Conservation (phyloP, 2,888 invertebrate genomes). For the Tiliacea citrago region DNA sequence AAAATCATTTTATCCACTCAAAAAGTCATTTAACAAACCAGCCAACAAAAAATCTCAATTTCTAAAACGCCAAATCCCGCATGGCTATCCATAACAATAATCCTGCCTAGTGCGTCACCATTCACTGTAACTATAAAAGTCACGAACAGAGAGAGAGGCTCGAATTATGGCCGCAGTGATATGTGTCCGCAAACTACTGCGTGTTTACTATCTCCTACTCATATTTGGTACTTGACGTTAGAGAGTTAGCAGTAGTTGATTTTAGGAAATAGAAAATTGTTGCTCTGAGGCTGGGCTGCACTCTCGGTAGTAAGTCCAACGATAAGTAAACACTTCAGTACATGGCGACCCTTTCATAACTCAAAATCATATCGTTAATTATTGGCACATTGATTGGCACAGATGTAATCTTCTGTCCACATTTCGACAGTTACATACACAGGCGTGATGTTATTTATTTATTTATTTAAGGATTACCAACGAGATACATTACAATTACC, state of each 20-base stretch:
- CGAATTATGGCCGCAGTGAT: constrained; percentile 58
- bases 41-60: constrained; percentile 29
- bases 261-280: neutral
- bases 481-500: too few relatives aligned
- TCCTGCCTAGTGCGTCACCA: constrained; percentile 56
- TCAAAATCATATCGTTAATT: too few relatives aligned
- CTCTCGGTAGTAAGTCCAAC: neutral
- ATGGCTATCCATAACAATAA: constrained; percentile 58
- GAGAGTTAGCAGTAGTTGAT: too few relatives aligned
- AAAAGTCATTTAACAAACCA: constrained; percentile 24
- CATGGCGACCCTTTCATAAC: neutral
- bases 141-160: constrained; percentile 50
- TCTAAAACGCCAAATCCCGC: constrained; percentile 38
- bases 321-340: neutral
- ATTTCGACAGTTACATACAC: neutral
- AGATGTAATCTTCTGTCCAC: neutral
- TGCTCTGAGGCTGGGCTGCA: neutral
- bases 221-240: neutral
- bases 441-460: too few relatives aligned
- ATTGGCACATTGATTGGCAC: neutral
- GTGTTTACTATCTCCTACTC: constrained; percentile 19
- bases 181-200: constrained; percentile 36
- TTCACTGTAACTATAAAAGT: constrained; percentile 64
- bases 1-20: neutral
- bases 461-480: too few relatives aligned